Conservation (phyloP, 2,113 vertebrate genomes). For the Marmota monax region DNA sequence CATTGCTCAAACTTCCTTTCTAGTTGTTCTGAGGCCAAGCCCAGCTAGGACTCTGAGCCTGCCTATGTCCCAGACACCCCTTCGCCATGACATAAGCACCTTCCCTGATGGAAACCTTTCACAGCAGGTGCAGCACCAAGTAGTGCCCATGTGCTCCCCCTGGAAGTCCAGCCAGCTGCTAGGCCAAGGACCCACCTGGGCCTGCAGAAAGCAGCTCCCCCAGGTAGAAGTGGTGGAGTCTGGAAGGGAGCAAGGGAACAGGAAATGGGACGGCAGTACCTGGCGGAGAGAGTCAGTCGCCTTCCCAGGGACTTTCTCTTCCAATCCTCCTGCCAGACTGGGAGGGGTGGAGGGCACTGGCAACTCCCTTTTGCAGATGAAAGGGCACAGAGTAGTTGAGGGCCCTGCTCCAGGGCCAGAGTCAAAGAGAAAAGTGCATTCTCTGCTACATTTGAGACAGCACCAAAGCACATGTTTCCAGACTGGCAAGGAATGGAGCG, state of each 20-base stretch:
- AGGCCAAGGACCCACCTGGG: background rate
- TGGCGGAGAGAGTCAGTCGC: accelerated
- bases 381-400: background rate
- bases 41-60: background rate
- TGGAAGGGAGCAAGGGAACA: background rate
- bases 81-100: accelerated
- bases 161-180: background rate
- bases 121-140: background rate
- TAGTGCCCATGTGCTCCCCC: background rate
- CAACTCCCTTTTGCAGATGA: background rate
- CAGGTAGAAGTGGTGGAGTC: background rate
- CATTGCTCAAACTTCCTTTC: background rate
- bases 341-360: too few relatives aligned
- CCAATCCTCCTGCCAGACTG: background rate
- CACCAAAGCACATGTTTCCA: too few relatives aligned
- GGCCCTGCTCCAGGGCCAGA: background rate
- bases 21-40: background rate
- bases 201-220: background rate
- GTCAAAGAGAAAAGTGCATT: background rate
- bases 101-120: background rate
- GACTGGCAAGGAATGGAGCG: accelerated
- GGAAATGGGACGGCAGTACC: accelerated
- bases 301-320: background rate
- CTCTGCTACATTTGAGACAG: background rate
- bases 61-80: background rate